Base-by-base conservation (phyloP, 2,113 vertebrate genomes). In the Lampris megalopsis region DNA sequence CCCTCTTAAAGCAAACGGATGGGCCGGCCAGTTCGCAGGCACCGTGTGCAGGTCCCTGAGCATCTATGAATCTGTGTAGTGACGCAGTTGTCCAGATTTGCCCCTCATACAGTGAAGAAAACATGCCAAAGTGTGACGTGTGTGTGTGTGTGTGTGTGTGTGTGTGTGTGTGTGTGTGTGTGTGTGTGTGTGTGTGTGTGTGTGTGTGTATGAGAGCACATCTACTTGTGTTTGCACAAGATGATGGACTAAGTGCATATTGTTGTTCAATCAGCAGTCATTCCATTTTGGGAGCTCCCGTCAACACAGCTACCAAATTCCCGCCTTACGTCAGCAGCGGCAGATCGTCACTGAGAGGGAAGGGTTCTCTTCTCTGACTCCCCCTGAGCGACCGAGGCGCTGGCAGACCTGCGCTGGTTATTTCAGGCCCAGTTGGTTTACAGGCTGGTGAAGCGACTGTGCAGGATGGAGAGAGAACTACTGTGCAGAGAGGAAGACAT, bases 341-440 rank as follows among this genome's bases (percentile, higher is more conserved):
- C 79, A 8, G 41, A 79, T 74, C 59, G 68, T 80, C 63, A 71
- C 73, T 71, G 42, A 86, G 82, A 82, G 78, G 88, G 70, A 41
- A 92, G 86, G 92, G 89, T 85, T 91, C 92, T 93, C 89, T 89
- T 63, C 7, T 76, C 84, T 57, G 0, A 59, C 72, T 67, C 65
- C 82, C 68, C 81, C 9, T 4, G 76, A 84, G 86, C 52, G 7
- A 71, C 13, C 1, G 40, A 86, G 74, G 73, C 45, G 61, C 85
- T 70, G 81, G 74, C 77, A 68, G 71, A 61, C 5, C 37, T 59
- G 72, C 54, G 80, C 49, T 62, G n/a, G 65, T 79, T 82, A 72
- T 65, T 77, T 63, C 36, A 47, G 24, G 36, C 45, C 59, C 57
- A 53, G 54, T 58, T 66, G 68, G 68, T 75, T 76, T 45, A 79